A percentile compares a stretch with the other conserved stretches of the same genome.
Conservation (phyloP, 2,113 vertebrate species). For the Anolis carolinensis region DNA sequence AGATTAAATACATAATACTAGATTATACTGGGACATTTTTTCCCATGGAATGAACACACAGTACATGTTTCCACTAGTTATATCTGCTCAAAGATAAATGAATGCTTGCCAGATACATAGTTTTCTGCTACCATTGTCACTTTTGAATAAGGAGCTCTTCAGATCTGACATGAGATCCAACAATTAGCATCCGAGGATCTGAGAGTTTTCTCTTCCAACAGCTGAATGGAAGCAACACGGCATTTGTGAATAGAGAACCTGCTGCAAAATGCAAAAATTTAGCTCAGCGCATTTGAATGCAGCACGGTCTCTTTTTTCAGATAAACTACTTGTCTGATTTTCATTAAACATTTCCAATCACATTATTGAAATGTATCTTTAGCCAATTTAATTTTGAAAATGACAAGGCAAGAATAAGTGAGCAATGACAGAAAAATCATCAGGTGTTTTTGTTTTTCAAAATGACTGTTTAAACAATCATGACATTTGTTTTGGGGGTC, state of each 20-base stretch:
- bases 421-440: not conserved
- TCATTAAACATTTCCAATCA: not conserved
- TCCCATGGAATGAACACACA: not conserved
- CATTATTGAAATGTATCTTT: not conserved
- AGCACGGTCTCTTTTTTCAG: not conserved
- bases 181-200: conserved; percentile 13
- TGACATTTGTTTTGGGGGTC: not conserved
- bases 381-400: conserved; percentile 1
- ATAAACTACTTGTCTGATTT: not conserved
- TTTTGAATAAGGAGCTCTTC: not conserved
- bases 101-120: not conserved
- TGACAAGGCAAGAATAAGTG: not conserved
- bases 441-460: not conserved
- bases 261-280: not conserved
- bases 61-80: not conserved
- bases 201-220: not conserved
- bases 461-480: not conserved
- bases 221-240: not conserved
- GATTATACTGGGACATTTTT: not conserved
- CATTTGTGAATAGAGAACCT: not conserved
- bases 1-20: not conserved
- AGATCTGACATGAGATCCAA: not conserved
- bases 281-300: not conserved
- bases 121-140: not conserved
- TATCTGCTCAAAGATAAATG: not conserved